These are phyloP conservation scores for Leucophenga montana DNA, from an alignment of 2,888 invertebrate species.

Conservation along the genomic window DNA sequence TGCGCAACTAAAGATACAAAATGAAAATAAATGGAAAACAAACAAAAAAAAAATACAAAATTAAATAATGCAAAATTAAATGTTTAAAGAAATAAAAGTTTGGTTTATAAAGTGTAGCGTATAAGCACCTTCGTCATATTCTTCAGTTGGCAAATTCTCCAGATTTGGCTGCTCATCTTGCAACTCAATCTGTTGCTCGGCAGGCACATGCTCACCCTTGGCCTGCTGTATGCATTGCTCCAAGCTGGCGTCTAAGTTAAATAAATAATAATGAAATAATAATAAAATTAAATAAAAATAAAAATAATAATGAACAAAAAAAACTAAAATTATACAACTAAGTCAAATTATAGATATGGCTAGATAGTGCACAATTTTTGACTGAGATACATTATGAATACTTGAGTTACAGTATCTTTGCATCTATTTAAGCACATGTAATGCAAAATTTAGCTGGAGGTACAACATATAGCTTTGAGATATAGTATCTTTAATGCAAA, in stretches of 20 bases:
- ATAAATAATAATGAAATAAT: constrained; percentile 43
- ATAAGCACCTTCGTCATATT: constrained; percentile 74
- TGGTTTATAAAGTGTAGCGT: constrained; percentile 6
- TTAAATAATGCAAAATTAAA: constrained; percentile 46
- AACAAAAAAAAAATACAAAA: constrained; percentile 31
- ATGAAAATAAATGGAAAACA: constrained; percentile 36
- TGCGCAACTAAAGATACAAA: constrained; percentile 43
- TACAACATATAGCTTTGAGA: too few relatives aligned
- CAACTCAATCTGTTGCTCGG: constrained; percentile 72
- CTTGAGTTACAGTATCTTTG: too few relatives aligned
- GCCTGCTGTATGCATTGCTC: constrained; percentile 79
- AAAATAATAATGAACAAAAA: constrained; percentile 26
- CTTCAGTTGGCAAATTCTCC: constrained; percentile 56
- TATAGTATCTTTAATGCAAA: too few relatives aligned
- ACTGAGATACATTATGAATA: too few relatives aligned
- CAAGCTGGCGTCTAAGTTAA: constrained; percentile 76
- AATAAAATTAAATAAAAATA: constrained; percentile 44
- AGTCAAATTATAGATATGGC: constrained; percentile 1
- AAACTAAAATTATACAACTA: constrained; percentile 20
- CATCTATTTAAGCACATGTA: too few relatives aligned
- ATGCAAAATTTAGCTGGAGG: too few relatives aligned
- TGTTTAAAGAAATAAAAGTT: constrained; percentile 61
- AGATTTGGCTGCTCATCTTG: constrained; percentile 67
- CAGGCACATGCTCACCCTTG: constrained; percentile 71
- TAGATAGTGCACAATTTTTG: too few relatives aligned